Evolutionary conservation across 2,888 invertebrate genomes (phyloP).

Genomic region (Venusia cambrica): DNA sequence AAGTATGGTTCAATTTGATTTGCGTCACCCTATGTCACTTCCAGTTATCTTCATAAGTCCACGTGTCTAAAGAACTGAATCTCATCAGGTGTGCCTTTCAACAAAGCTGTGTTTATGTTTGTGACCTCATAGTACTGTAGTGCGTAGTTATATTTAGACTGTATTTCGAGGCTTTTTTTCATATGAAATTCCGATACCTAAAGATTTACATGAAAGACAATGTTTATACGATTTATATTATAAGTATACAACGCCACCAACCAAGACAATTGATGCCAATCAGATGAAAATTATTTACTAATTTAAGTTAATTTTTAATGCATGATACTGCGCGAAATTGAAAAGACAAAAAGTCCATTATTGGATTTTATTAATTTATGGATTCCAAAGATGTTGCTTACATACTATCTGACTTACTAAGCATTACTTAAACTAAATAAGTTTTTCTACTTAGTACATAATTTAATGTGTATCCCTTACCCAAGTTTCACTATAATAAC

Average conservation of each 20-base stretch:
- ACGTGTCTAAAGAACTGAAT: constrained; percentile 1
- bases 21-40: no score
- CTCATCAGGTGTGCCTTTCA: no score
- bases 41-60: no score
- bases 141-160: constrained; percentile 53
- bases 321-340: constrained; percentile 35
- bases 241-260: constrained; percentile 52
- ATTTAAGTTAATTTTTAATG: constrained; percentile 25
- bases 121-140: constrained; percentile 35
- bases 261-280: constrained; percentile 53
- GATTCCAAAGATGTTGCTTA: constrained; percentile 67
- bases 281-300: constrained; percentile 32
- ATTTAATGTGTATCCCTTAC: no score
- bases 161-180: constrained; percentile 67
- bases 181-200: constrained; percentile 44
- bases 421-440: no score
- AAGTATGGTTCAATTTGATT: no score
- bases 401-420: constrained; percentile 36
- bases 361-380: constrained; percentile 34
- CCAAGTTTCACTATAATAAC: no score
- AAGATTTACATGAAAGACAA: constrained; percentile 46
- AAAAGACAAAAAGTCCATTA: constrained; percentile 28
- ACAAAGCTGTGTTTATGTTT: constrained; percentile 16
- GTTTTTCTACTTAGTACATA: no score
- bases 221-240: constrained; percentile 39